phyloP scores from a whole-genome alignment of 2,888 invertebrate genomes.

The Stomorhina lunata region DNA sequence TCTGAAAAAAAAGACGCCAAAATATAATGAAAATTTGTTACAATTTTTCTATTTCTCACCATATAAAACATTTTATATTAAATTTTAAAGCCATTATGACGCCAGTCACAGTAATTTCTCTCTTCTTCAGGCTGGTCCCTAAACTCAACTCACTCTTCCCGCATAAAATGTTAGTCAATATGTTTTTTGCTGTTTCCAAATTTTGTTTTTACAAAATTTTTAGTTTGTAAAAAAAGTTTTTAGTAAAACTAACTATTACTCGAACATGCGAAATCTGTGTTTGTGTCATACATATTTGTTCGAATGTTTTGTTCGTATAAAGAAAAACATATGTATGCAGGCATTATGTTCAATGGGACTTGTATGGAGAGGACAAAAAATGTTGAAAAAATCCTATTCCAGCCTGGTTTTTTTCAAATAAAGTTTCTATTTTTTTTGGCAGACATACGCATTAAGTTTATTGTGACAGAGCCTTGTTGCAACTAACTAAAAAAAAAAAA shows the following conservation, averaged over 20 bases:
- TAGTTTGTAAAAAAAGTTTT: background rate
- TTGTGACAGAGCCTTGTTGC: conserved; percentile 44
- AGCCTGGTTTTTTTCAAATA: conserved; percentile 20
- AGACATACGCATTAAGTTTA: conserved; percentile 57
- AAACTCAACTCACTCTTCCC: background rate
- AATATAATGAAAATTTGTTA: conserved; percentile 18
- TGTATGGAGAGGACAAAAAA: background rate
- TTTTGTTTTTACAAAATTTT: background rate
- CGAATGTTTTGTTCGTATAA: conserved; percentile 37
- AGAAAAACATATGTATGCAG: conserved; percentile 48
- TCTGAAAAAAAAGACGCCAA: conserved; percentile 20
- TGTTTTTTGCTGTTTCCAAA: conserved; percentile 23
- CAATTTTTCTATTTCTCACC: conserved; percentile 38
- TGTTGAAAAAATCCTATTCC: background rate
- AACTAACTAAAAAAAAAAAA: background rate
- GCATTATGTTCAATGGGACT: conserved; percentile 36
- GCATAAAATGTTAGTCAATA: conserved; percentile 46
- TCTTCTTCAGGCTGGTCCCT: background rate
- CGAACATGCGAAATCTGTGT: conserved; percentile 38
- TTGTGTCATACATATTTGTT: conserved; percentile 49
- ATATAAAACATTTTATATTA: conserved; percentile 3
- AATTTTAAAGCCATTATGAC: conserved; percentile 49
- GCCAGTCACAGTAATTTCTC: conserved; percentile 32
- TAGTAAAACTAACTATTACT: background rate
- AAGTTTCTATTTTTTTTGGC: conserved; percentile 47